Conservation (phyloP, 2,797 vertebrate species). For the Pitangus sulphuratus region DNA sequence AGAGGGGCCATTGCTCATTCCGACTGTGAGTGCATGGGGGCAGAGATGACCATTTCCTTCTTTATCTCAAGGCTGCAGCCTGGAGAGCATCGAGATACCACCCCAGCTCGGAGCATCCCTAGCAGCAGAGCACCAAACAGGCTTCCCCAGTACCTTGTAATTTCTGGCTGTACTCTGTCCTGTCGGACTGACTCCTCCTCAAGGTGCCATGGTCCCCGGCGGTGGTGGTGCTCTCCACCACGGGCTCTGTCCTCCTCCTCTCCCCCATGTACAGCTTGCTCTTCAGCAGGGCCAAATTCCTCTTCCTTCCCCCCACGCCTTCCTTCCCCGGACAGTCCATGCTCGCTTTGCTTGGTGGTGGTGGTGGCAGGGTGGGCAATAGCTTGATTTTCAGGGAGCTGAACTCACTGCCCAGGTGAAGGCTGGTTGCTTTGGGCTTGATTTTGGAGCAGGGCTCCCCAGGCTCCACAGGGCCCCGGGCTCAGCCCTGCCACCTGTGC, state of each 20-base stretch:
- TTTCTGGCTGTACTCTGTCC: slow-evolving; percentile 94
- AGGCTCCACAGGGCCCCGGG: slow-evolving; percentile 48
- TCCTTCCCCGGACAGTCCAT: slow-evolving; percentile 80
- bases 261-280: slow-evolving; percentile 84
- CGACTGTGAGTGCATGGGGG: accelerated
- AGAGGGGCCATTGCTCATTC: background rate
- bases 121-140: background rate
- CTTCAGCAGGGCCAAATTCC: slow-evolving; percentile 86
- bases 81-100: background rate
- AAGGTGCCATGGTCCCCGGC: slow-evolving; percentile 82
- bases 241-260: slow-evolving; percentile 92
- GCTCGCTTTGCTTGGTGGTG: slow-evolving; percentile 45
- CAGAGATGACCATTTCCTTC: background rate
- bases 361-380: accelerated
- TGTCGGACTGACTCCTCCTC: slow-evolving; percentile 95
- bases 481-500: slow-evolving; percentile 78
- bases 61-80: background rate
- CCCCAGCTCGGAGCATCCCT: background rate
- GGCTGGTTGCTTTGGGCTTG: background rate
- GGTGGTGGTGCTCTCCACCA: slow-evolving; percentile 74
- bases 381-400: background rate
- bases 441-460: background rate
- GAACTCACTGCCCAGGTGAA: background rate
- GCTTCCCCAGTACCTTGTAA: slow-evolving; percentile 87
- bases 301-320: slow-evolving; percentile 79